Conservation (phyloP, 2,888 invertebrate species). For the Eristalis intricaria region DNA sequence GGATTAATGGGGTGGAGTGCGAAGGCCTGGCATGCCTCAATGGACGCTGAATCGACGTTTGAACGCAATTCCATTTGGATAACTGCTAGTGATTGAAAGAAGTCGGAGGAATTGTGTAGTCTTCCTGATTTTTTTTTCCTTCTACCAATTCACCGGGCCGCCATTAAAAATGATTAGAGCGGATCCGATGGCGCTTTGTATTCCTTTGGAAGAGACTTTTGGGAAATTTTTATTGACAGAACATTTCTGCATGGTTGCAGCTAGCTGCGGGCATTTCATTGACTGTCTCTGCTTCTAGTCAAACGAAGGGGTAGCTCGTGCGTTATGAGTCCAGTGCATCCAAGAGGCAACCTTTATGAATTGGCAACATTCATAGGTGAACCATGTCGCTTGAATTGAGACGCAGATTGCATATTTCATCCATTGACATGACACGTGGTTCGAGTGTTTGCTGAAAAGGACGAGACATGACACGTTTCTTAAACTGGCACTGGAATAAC, state of each 20-base stretch:
- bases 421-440: too few relatives aligned
- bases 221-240: not conserved
- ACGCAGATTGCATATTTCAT: too few relatives aligned
- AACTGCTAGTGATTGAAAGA: constrained; percentile 27
- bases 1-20: constrained; percentile 3
- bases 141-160: not conserved
- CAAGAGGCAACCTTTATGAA: not conserved
- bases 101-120: constrained; percentile 11
- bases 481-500: too few relatives aligned
- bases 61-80: constrained; percentile 50
- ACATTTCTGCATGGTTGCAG: not conserved
- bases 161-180: constrained; percentile 40
- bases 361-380: too few relatives aligned
- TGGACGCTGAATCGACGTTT: constrained; percentile 44
- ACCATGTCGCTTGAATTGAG: too few relatives aligned
- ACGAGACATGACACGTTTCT: too few relatives aligned
- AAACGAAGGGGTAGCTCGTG: not conserved
- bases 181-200: not conserved
- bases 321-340: not conserved
- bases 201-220: not conserved
- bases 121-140: not conserved
- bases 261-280: not conserved
- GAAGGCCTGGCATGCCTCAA: constrained; percentile 31
- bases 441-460: too few relatives aligned
- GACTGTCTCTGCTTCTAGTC: not conserved